phyloP scores from a whole-genome alignment of 92 coral and sea anemone species.

The Porites evermanni region DNA sequence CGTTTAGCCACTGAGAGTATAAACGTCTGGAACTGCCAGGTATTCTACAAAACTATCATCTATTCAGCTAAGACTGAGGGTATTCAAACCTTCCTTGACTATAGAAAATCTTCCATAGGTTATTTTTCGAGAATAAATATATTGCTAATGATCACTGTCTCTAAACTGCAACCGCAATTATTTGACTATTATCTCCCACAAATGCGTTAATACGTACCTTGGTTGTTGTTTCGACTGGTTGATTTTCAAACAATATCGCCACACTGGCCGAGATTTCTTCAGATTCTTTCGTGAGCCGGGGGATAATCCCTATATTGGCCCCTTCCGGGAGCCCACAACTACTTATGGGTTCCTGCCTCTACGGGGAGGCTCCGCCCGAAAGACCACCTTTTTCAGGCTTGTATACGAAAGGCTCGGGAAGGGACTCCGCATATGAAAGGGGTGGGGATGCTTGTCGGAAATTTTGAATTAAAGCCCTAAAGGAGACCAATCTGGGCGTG shows the following conservation, averaged over 20 bases:
- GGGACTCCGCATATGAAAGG: no score
- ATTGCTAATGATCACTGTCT: neutral
- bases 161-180: constrained; percentile 9
- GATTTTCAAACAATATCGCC: neutral
- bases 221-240: neutral
- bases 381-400: no score
- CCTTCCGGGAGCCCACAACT: no score
- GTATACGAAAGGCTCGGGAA: no score
- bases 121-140: neutral
- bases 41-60: neutral
- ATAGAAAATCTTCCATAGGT: no score
- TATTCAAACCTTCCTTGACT: neutral
- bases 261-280: neutral
- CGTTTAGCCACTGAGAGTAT: neutral
- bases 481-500: no score
- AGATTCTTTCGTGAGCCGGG: neutral
- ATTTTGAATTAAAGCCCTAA: no score
- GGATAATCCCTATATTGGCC: no score
- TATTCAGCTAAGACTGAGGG: neutral
- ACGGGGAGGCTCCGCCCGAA: no score
- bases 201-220: neutral
- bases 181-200: constrained; percentile 15
- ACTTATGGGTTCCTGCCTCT: no score
- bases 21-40: neutral
- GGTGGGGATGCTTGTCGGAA: no score